Evolutionary conservation across 2,113 vertebrate species (phyloP).

Genomic region (Phyllostomus hastatus): DNA sequence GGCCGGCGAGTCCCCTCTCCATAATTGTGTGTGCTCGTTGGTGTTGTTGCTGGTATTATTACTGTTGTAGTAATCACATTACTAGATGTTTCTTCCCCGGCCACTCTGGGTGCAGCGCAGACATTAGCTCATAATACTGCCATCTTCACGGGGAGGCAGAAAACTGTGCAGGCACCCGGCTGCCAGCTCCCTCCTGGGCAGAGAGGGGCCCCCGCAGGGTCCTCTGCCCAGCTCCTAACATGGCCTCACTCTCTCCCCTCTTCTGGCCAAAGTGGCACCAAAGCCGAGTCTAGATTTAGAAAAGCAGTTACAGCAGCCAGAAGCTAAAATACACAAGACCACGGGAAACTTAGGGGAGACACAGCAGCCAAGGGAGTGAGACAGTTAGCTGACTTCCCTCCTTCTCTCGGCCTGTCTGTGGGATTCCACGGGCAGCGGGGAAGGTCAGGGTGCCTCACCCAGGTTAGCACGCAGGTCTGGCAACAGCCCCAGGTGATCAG

Average conservation of each 20-base stretch:
- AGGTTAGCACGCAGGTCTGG: not conserved
- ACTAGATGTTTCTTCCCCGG: not conserved
- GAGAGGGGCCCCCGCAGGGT: not conserved
- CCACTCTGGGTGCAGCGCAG: slow-evolving; percentile 42
- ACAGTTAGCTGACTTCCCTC: not conserved
- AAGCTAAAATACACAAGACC: not conserved
- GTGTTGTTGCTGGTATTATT: slow-evolving; percentile 30
- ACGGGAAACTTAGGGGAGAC: not conserved
- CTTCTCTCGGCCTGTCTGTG: not conserved
- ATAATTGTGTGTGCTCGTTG: not conserved
- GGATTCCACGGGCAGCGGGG: not conserved
- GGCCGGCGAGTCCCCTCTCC: not conserved
- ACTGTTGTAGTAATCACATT: slow-evolving; percentile 30
- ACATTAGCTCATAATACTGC: slow-evolving; percentile 59
- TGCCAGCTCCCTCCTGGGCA: not conserved
- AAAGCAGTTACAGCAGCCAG: not conserved
- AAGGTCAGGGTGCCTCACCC: not conserved
- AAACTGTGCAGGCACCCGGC: not conserved
- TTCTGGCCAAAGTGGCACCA: not conserved
- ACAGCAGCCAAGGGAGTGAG: not conserved
- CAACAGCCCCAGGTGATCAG: not conserved
- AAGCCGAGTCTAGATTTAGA: not conserved
- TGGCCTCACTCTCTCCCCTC: not conserved
- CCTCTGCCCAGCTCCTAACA: not conserved
- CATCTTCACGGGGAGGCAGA: slow-evolving; percentile 29